Percentiles rank a stretch among this genome's conserved stretches.
Conservation (phyloP, 1,140 invertebrate genomes). For the Grapholita molesta region DNA sequence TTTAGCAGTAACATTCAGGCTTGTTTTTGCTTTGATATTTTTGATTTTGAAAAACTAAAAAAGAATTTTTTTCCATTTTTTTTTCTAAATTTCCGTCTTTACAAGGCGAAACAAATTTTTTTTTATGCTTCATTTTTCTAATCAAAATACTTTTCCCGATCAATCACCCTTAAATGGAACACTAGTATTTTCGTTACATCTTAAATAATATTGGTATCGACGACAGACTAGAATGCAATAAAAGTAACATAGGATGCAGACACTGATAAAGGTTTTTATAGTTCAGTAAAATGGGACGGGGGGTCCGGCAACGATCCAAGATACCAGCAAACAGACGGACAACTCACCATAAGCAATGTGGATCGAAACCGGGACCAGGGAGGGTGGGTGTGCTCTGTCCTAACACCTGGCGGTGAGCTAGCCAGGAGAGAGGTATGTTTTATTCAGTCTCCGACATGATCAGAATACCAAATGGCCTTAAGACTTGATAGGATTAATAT, state of each 20-base stretch:
- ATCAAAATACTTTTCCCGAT: too few relatives aligned
- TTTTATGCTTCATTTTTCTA: too few relatives aligned
- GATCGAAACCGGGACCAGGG: slow-evolving; percentile 78
- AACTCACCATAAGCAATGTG: slow-evolving; percentile 85
- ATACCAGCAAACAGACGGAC: slow-evolving; percentile 82
- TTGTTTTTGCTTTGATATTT: too few relatives aligned
- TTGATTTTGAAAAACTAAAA: too few relatives aligned
- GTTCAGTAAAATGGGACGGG: slow-evolving; percentile 74
- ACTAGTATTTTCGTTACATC: too few relatives aligned
- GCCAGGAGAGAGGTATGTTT: slow-evolving; percentile 80
- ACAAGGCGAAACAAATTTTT: too few relatives aligned
- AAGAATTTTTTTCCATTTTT: too few relatives aligned
- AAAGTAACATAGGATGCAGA: background rate
- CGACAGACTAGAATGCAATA: background rate
- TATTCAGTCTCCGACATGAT: slow-evolving; percentile 15
- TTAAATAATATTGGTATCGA: too few relatives aligned
- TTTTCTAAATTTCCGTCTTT: too few relatives aligned
- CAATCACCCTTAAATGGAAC: too few relatives aligned
- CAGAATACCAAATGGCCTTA: background rate
- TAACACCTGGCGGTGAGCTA: slow-evolving; percentile 84
- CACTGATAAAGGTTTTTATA: slow-evolving; percentile 26
- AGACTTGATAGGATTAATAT: background rate
- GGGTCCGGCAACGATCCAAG: slow-evolving; percentile 60
- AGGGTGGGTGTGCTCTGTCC: slow-evolving; percentile 87
- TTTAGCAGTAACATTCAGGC: too few relatives aligned